Evolutionary conservation across 2,113 vertebrate genomes (phyloP).

Genomic region (Kobus ellipsiprymnus): DNA sequence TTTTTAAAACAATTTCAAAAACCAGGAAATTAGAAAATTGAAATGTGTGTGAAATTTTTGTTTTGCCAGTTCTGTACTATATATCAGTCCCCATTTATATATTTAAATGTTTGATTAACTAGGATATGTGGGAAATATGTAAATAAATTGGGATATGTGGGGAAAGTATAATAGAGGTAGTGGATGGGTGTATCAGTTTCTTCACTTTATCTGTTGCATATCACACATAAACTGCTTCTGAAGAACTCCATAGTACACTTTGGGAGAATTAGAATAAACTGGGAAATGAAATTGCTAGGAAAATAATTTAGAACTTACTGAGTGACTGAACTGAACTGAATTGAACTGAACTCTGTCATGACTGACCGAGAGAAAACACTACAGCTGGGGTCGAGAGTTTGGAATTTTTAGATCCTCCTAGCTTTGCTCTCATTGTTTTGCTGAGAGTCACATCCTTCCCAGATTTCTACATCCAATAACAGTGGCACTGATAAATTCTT

Average conservation of each 20-base stretch:
- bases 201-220: background rate
- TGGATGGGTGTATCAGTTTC: background rate
- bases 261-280: background rate
- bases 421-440: background rate
- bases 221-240: background rate
- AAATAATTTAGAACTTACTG: background rate
- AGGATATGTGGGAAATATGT: too few species aligned
- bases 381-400: background rate
- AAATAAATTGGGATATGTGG: too few species aligned
- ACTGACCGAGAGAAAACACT: background rate
- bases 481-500: background rate
- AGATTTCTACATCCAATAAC: background rate
- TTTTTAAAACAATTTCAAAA: too few species aligned
- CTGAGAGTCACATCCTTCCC: background rate
- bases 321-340: too few species aligned
- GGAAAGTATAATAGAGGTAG: too few species aligned
- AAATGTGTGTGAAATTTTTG: too few species aligned
- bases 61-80: too few species aligned
- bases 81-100: too few species aligned
- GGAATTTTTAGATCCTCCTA: background rate
- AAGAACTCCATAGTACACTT: background rate
- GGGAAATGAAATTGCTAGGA: background rate
- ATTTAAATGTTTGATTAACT: too few species aligned
- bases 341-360: background rate
- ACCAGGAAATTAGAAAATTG: too few species aligned